Conservation (phyloP, 2,888 invertebrate genomes). For the Agrotis exclamationis region DNA sequence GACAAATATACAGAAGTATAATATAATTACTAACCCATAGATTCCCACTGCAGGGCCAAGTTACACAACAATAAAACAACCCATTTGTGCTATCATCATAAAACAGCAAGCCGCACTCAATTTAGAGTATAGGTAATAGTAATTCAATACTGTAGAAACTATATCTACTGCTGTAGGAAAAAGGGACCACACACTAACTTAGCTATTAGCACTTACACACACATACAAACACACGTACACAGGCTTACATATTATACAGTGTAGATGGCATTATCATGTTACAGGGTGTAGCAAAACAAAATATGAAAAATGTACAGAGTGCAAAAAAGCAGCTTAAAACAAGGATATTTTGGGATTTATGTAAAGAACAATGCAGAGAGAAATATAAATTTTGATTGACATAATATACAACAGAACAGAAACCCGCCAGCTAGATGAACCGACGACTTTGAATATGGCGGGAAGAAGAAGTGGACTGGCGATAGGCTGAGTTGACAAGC, state of each 20-base stretch:
- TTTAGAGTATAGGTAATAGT: conserved; percentile 42
- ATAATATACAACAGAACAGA: too few relatives aligned
- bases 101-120: conserved; percentile 36
- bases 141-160: conserved; percentile 47
- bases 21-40: too few relatives aligned
- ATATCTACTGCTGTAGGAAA: conserved; percentile 8
- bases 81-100: conserved; percentile 12
- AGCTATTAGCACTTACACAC: conserved; percentile 17
- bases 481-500: too few relatives aligned
- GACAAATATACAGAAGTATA: too few relatives aligned
- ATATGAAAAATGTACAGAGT: too few relatives aligned
- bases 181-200: conserved; percentile 46
- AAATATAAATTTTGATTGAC: too few relatives aligned
- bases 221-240: not conserved
- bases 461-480: too few relatives aligned
- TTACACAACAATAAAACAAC: not conserved
- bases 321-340: too few relatives aligned
- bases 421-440: too few relatives aligned
- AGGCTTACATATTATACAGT: not conserved
- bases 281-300: conserved; percentile 13
- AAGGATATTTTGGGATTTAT: too few relatives aligned
- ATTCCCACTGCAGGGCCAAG: not conserved
- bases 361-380: too few relatives aligned
- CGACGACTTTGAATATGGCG: too few relatives aligned
- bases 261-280: not conserved